Percentiles rank a stretch among this genome's conserved stretches.
These are phyloP conservation scores for Sebastes fasciatus DNA, from an alignment of 2,113 vertebrate species.

Conservation along the genomic window DNA sequence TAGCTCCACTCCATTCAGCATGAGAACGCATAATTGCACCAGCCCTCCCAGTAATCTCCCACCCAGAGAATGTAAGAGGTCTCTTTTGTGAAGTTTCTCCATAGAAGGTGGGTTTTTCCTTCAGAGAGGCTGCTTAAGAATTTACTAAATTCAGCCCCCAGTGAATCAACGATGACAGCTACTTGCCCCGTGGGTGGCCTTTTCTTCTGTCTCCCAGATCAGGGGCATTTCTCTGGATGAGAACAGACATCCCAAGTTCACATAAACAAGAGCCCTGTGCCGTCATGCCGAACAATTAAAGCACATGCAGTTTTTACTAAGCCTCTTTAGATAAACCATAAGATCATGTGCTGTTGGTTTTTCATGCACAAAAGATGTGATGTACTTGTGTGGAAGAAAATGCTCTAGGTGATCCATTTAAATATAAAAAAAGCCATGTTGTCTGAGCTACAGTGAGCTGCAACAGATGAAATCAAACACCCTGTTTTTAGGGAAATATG, in stretches of 20 bases:
- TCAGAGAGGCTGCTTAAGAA: conserved; percentile 67
- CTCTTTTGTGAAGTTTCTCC: conserved; percentile 73
- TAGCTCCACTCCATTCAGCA: conserved; percentile 68
- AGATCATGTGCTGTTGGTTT: conserved; percentile 75
- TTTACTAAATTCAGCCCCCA: conserved; percentile 62
- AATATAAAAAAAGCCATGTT: conserved; percentile 36
- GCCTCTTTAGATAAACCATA: conserved; percentile 63
- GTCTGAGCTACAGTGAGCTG: conserved; percentile 39
- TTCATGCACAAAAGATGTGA: conserved; percentile 68
- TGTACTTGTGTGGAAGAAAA: conserved; percentile 64
- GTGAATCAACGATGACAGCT: conserved; percentile 75
- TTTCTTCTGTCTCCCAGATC: conserved; percentile 61
- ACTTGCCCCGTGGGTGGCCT: conserved; percentile 80
- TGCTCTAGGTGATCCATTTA: conserved; percentile 45
- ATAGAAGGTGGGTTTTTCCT: conserved; percentile 65
- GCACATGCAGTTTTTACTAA: conserved; percentile 62
- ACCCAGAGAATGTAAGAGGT: conserved; percentile 68
- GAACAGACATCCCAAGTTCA: conserved; percentile 71
- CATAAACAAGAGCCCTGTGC: conserved; percentile 68
- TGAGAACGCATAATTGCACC: conserved; percentile 76
- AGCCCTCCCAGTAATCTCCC: conserved; percentile 73
- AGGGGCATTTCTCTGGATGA: conserved; percentile 66
- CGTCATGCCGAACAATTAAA: conserved; percentile 62
- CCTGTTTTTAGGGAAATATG: conserved; percentile 6
- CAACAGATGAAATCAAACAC: conserved; percentile 34